Conservation (phyloP, 2,113 vertebrate genomes). For the Aptenodytes patagonicus region DNA sequence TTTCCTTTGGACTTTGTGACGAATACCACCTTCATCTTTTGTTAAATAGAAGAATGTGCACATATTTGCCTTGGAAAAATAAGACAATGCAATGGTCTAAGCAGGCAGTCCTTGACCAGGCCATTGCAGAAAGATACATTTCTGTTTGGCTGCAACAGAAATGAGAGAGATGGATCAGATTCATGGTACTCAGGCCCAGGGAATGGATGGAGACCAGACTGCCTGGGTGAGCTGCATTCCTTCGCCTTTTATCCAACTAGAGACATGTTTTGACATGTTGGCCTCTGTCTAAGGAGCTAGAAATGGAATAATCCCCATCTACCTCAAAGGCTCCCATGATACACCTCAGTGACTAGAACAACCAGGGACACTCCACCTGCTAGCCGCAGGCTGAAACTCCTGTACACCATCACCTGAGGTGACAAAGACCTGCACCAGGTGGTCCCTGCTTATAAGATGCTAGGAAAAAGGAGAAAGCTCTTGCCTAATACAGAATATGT, state of each 20-base stretch:
- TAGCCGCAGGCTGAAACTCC: not conserved
- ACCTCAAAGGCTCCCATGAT: not conserved
- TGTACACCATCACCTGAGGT: fast-evolving
- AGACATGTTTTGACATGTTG: not conserved
- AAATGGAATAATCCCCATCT: not conserved
- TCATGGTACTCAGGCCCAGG: not conserved
- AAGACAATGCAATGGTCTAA: not conserved
- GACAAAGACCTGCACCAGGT: not conserved
- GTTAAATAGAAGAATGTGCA: not conserved
- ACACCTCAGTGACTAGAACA: not conserved
- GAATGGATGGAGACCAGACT: not conserved
- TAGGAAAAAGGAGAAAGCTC: not conserved
- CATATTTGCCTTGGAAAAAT: not conserved
- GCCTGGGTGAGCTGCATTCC: not conserved
- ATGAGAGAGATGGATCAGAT: not conserved
- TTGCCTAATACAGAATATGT: not conserved
- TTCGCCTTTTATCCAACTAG: not conserved
- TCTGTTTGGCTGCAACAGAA: not conserved
- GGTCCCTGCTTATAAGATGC: not conserved
- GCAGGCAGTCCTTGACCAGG: not conserved
- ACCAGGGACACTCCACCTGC: not conserved
- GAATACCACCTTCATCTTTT: not conserved
- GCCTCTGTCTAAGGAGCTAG: not conserved
- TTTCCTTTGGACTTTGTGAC: not conserved
- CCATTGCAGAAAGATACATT: not conserved